These are phyloP conservation scores for Danio tinwini DNA, from an alignment of 2,797 vertebrate genomes.

Conservation along the genomic window DNA sequence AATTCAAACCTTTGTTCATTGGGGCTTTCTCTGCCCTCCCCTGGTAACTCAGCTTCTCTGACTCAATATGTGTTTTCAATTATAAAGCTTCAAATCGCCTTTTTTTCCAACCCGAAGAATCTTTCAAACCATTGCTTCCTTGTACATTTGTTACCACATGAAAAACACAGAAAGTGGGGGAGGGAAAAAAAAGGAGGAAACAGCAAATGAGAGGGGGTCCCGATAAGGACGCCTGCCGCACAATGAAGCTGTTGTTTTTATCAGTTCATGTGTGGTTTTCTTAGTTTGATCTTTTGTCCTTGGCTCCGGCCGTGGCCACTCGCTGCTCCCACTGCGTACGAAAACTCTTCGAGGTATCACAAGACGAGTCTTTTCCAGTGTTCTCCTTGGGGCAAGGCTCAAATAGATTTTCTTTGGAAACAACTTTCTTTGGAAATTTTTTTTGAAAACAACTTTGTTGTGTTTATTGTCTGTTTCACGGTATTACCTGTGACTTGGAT, in stretches of 20 bases:
- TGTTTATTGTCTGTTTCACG: constrained; percentile 61
- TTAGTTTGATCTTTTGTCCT: constrained; percentile 60
- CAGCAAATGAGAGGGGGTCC: constrained; percentile 52
- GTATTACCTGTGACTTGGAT: constrained; percentile 74
- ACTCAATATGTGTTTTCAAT: constrained; percentile 80
- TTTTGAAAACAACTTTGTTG: constrained; percentile 51
- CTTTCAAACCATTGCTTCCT: constrained; percentile 52
- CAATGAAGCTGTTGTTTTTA: constrained; percentile 59
- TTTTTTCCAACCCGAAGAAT: constrained; percentile 47
- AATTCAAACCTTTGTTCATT: constrained; percentile 79
- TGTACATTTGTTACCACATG: constrained; percentile 61
- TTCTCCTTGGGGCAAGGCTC: constrained; percentile 44
- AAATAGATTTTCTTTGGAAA: constrained; percentile 53
- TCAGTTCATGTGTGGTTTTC: constrained; percentile 61
- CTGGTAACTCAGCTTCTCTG: constrained; percentile 73
- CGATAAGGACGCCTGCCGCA: constrained; percentile 52
- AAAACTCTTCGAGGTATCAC: constrained; percentile 55
- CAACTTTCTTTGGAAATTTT: constrained; percentile 55
- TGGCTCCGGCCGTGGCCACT: constrained; percentile 47
- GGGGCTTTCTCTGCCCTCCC: constrained; percentile 70
- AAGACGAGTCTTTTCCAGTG: constrained; percentile 55
- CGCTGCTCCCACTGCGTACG: constrained; percentile 44
- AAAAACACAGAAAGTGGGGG: constrained; percentile 52
- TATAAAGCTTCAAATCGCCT: constrained; percentile 74
- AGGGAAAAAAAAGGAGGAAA: constrained; percentile 44